A percentile compares a stretch with the other conserved stretches of the same genome.
These are phyloP conservation scores for Merodon equestris DNA, from an alignment of 2,888 invertebrate species.

Conservation along the genomic window DNA sequence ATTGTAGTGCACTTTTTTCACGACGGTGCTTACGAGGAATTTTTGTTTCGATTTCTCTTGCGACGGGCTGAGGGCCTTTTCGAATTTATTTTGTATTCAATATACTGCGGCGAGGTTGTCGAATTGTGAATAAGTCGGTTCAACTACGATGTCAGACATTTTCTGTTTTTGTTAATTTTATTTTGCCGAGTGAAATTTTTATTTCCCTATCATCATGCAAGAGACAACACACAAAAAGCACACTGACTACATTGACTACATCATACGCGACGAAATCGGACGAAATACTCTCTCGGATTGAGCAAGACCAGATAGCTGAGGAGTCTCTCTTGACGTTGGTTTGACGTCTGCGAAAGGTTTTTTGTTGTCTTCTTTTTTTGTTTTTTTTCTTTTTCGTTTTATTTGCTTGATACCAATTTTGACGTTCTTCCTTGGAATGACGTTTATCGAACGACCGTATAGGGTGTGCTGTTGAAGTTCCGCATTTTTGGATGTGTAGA, in stretches of 20 bases:
- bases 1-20: constrained; percentile 42
- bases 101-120: constrained; percentile 16
- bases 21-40: constrained; percentile 21
- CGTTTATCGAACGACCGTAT: too few relatives aligned
- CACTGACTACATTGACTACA: constrained; percentile 22
- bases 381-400: constrained; percentile 34
- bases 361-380: constrained; percentile 28
- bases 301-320: constrained; percentile 34
- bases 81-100: constrained; percentile 4
- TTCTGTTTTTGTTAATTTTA: constrained; percentile 48
- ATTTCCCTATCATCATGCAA: constrained; percentile 59
- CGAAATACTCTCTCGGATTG: constrained; percentile 40
- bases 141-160: constrained; percentile 50
- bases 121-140: constrained; percentile 37
- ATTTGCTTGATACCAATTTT: not conserved
- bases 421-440: too few relatives aligned
- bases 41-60: constrained; percentile 7
- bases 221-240: constrained; percentile 38
- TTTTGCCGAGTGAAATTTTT: constrained; percentile 29
- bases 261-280: constrained; percentile 29
- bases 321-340: constrained; percentile 54
- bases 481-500: too few relatives aligned
- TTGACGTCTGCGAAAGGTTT: constrained; percentile 55
- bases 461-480: too few relatives aligned
- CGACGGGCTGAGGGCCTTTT: constrained; percentile 2